phyloP scores from a whole-genome alignment of 2,113 vertebrate genomes.

The Perca schrenkii region DNA sequence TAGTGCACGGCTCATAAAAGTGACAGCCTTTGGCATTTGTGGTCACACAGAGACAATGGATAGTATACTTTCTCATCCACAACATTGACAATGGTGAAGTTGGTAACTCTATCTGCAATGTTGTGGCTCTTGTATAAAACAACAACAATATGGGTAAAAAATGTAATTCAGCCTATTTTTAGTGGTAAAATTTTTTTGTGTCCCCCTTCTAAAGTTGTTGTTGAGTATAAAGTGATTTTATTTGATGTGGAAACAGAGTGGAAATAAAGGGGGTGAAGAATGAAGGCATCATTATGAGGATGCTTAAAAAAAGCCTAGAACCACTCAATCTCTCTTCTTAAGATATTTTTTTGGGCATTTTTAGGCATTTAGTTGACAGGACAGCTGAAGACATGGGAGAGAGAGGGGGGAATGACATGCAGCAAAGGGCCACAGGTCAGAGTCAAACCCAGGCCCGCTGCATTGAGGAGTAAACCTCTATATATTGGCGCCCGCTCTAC shows the following conservation, averaged over 20 bases:
- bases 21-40: constrained; percentile 38
- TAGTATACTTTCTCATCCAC: constrained; percentile 29
- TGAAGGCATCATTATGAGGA: not conserved
- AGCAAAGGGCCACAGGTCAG: no score
- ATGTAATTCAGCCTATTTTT: constrained; percentile 26
- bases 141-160: constrained; percentile 35
- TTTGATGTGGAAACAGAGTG: constrained; percentile 16
- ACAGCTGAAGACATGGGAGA: no score
- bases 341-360: no score
- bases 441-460: no score
- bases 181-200: constrained; percentile 12
- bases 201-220: not conserved
- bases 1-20: constrained; percentile 43
- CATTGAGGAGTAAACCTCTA: no score
- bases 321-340: no score
- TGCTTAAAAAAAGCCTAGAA: not conserved
- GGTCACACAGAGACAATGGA: constrained; percentile 61
- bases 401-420: no score
- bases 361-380: no score
- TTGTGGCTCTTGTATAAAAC: constrained; percentile 26
- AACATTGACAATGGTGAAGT: constrained; percentile 19
- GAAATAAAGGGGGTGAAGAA: constrained; percentile 3
- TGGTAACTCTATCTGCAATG: constrained; percentile 51
- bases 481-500: no score
- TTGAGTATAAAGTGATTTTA: not conserved